Evolutionary conservation across 2,113 vertebrate species (phyloP).

Genomic region (Halcyon senegalensis): DNA sequence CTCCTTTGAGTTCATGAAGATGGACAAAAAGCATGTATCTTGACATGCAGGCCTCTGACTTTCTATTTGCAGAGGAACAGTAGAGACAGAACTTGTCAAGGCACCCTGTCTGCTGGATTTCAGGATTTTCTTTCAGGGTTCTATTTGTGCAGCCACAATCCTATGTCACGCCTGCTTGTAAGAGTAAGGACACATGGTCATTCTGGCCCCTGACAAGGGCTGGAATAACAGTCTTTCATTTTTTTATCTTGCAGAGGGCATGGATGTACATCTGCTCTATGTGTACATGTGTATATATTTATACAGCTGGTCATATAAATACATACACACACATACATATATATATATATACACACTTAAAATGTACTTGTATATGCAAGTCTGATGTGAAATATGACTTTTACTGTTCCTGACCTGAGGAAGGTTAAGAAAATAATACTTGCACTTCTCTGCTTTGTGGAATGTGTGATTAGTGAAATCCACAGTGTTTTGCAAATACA

Average conservation of each 20-base stretch:
- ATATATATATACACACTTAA: not conserved
- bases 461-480: not conserved
- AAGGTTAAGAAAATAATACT: not conserved
- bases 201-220: not conserved
- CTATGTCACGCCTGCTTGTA: not conserved
- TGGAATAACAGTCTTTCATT: not conserved
- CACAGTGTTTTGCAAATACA: not conserved
- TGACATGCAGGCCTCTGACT: not conserved
- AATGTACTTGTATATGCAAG: not conserved
- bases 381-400: not conserved
- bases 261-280: not conserved
- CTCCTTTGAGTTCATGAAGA: not conserved
- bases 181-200: not conserved
- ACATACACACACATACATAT: not conserved
- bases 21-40: not conserved
- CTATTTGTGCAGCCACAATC: not conserved
- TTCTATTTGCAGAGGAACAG: not conserved
- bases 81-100: accelerated
- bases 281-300: not conserved
- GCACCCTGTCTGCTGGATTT: not conserved
- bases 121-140: not conserved
- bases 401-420: not conserved
- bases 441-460: not conserved
- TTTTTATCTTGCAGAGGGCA: not conserved
- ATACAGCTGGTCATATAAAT: not conserved